A percentile compares a stretch with the other conserved stretches of the same genome.
Conservation (phyloP, 2,888 invertebrate species). For the Tachystola acroxantha region DNA sequence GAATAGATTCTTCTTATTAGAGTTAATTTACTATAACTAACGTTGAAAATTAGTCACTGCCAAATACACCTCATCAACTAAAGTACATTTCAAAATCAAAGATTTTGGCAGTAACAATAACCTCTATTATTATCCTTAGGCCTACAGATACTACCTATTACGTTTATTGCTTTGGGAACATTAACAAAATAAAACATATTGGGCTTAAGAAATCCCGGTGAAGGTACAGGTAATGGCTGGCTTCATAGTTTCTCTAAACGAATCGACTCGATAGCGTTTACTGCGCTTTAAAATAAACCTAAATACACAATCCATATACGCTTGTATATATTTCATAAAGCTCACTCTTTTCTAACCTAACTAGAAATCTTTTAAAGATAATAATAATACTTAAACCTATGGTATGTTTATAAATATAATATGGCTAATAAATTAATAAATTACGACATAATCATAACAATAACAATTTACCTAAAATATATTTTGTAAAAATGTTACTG, state of each 20-base stretch:
- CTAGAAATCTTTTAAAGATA: slow-evolving; percentile 73
- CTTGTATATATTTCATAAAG: slow-evolving; percentile 65
- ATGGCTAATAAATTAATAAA: slow-evolving; percentile 70
- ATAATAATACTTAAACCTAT: slow-evolving; percentile 72
- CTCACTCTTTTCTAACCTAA: slow-evolving; percentile 73
- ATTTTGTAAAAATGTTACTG: slow-evolving; percentile 35
- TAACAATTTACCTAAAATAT: slow-evolving; percentile 8
- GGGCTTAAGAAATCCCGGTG: slow-evolving; percentile 34
- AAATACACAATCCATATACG: slow-evolving; percentile 53
- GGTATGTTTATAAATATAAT: slow-evolving; percentile 77
- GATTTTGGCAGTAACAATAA: slow-evolving; percentile 62
- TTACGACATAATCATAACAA: slow-evolving; percentile 43
- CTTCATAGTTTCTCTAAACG: slow-evolving; percentile 53
- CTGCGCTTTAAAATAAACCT: slow-evolving; percentile 45
- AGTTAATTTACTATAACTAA: slow-evolving; percentile 27
- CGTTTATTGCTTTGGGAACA: slow-evolving; percentile 72
- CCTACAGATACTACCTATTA: slow-evolving; percentile 45
- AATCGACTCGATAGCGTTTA: slow-evolving; percentile 50
- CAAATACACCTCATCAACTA: slow-evolving; percentile 44
- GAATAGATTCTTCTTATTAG: slow-evolving; percentile 25
- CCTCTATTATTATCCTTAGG: slow-evolving; percentile 60
- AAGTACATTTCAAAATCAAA: slow-evolving; percentile 31
- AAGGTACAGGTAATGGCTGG: slow-evolving; percentile 69
- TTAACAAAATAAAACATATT: slow-evolving; percentile 58
- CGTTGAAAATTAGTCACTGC: slow-evolving; percentile 48